Evolutionary conservation across 35 echinoderm and acorn worm species (phyloP).

Genomic region (Apostichopus parvimensis): DNA sequence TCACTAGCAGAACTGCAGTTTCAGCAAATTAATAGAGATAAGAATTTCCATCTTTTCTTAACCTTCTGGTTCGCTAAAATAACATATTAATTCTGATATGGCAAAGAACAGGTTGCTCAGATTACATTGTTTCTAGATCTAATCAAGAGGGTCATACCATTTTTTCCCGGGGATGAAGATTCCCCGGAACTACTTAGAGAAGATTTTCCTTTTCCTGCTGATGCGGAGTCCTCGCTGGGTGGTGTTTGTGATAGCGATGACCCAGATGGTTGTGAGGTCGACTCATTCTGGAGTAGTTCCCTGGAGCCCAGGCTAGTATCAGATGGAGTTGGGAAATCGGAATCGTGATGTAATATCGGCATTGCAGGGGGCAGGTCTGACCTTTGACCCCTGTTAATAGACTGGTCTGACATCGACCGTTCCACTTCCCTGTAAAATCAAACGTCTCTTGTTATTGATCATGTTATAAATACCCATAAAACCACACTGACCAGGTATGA

Average conservation of each 20-base stretch:
- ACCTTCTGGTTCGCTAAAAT: too few species aligned
- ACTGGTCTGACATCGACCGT: constrained; percentile 30
- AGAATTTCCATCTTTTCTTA: too few species aligned
- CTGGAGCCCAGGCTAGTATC: constrained; percentile 33
- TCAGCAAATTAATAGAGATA: too few species aligned
- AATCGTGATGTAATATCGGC: constrained; percentile 78
- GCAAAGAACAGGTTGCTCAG: too few species aligned
- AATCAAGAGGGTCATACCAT: constrained; percentile 11
- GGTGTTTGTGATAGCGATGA: constrained; percentile 15
- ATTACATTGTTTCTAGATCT: too few species aligned
- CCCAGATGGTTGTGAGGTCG: not conserved
- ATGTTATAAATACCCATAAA: not conserved
- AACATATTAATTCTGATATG: too few species aligned
- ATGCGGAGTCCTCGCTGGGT: constrained; percentile 28
- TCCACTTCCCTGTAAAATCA: constrained; percentile 51
- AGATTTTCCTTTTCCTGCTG: constrained; percentile 6
- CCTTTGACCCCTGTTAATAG: not conserved
- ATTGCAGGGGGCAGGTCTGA: constrained; percentile 91
- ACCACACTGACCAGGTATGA: too few species aligned
- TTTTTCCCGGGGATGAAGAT: constrained; percentile 40
- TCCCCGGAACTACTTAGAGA: constrained; percentile 33
- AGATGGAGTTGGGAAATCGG: constrained; percentile 33
- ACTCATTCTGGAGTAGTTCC: constrained; percentile 18
- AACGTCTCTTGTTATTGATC: not conserved
- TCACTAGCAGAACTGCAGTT: too few species aligned